Percentiles rank a stretch among this genome's conserved stretches.
Evolutionary conservation across 2,888 invertebrate genomes (phyloP).

Genomic region (Ophion slaviceki): DNA sequence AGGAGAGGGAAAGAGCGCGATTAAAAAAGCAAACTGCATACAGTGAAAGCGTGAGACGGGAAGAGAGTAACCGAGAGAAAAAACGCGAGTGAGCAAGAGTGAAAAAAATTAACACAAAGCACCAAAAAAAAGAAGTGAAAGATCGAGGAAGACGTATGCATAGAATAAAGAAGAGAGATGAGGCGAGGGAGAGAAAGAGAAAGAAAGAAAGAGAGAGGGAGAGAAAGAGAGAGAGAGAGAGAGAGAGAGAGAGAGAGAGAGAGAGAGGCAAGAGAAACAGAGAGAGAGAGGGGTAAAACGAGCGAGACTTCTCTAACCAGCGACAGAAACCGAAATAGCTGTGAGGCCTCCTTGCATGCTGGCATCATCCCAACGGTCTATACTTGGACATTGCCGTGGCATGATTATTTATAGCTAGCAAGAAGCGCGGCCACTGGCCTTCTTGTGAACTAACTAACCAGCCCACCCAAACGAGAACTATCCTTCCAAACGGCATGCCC

Average conservation of each 20-base stretch:
- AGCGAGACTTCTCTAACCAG: slow-evolving; percentile 69
- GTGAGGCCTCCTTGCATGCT: slow-evolving; percentile 84
- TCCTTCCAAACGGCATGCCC: slow-evolving; percentile 79
- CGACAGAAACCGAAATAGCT: slow-evolving; percentile 82
- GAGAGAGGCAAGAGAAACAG: not conserved
- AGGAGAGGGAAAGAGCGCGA: not conserved
- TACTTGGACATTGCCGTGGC: slow-evolving; percentile 92
- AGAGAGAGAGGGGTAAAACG: slow-evolving; percentile 8
- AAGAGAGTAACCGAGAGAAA: not conserved
- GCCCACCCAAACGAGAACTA: slow-evolving; percentile 59
- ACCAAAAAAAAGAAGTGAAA: not conserved
- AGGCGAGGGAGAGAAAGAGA: not conserved
- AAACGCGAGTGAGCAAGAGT: not conserved
- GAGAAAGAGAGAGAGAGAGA: not conserved
- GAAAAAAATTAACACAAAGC: not conserved
- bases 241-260: not conserved
- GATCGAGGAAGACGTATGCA: not conserved
- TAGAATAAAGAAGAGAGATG: not conserved
- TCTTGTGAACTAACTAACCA: slow-evolving; percentile 85
- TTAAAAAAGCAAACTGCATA: not conserved
- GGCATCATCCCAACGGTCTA: slow-evolving; percentile 93
- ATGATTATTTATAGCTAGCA: slow-evolving; percentile 89
- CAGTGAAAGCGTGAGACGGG: not conserved
- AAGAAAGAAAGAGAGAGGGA: not conserved
- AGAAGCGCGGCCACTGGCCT: slow-evolving; percentile 84